Base-by-base conservation (phyloP, 2,113 vertebrate genomes). In the Actinemys pallida region DNA sequence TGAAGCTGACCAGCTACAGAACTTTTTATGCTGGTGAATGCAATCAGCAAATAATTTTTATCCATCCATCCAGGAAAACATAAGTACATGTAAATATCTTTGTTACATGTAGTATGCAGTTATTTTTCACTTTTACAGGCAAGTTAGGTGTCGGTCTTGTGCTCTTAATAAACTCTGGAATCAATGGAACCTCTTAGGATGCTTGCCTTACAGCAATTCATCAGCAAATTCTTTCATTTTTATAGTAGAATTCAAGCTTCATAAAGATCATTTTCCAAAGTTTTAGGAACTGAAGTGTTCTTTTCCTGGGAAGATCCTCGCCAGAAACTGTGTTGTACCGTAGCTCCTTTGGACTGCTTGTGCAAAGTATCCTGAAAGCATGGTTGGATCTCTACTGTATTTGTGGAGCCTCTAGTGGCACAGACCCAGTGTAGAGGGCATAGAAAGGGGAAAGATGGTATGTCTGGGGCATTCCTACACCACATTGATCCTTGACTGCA, bases 21-120 rank as follows among this genome's bases (percentile, higher is more conserved):
- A 47, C 6, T 76, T 79, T 69, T 84, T 42, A 57, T 89, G 47
- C 10, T 45, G 42, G n/a, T 53, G 47, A 75, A 83, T 14, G 24
- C 42, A 78, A 47, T 47, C 39, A 13, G 42, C 42, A 78, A 78
- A 39, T 25, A 31, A 45, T 22, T 19, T 62, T 16, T 78, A 59
- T 86, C 88, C 88, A 31, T 31, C 10, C 69, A 24, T 59, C 59
- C 22, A 22, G 84, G 49, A 49, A 52, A 90, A 47, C 25, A 25
- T 27, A 27, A 47, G 25, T 8, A 6, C n/a, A 39, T 9, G 4
- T 20, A 3, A 4, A 42, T 0, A 0, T 80, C 35, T 24, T 27
- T 78, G 17, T 22, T 56, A 13, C 16, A 45, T 27, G 31, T 20
- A 76, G 19, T 10, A 84, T 35, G 39, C 12, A 82, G 13, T 91